phyloP scores from a whole-genome alignment of 1,140 invertebrate species.

The Potamilus streckersoni region DNA sequence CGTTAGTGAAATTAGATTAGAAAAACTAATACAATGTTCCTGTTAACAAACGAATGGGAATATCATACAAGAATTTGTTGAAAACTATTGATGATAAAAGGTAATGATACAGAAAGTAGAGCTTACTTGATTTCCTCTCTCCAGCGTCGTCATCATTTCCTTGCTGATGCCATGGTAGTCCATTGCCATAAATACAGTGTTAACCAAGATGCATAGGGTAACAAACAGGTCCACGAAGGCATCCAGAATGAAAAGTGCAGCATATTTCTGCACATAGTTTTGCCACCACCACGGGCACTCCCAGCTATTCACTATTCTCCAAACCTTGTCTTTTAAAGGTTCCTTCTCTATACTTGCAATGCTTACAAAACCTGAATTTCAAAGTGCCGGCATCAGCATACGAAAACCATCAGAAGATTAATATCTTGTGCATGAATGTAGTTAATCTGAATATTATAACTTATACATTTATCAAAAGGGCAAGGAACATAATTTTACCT shows the following conservation, averaged over 20 bases:
- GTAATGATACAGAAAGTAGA: neutral
- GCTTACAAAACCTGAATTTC: conserved; percentile 1
- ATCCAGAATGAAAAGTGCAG: conserved; percentile 94
- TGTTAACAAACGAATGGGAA: too few species aligned
- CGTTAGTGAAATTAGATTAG: too few species aligned
- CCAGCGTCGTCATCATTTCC: conserved; percentile 78
- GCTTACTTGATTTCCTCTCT: conserved; percentile 94
- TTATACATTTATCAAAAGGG: too few species aligned
- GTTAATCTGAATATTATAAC: too few species aligned
- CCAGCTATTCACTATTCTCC: conserved; percentile 97
- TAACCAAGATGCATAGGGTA: conserved; percentile 97
- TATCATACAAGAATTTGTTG: too few species aligned
- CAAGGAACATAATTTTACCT: too few species aligned
- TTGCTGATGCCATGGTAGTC: conserved; percentile 91
- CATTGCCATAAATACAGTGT: conserved; percentile 97
- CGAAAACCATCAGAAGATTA: too few species aligned
- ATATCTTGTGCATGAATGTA: too few species aligned
- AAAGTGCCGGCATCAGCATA: too few species aligned
- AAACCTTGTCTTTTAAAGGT: conserved; percentile 65
- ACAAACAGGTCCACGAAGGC: conserved; percentile 98
- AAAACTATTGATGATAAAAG: neutral
- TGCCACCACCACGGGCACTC: conserved; percentile 94
- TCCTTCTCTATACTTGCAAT: conserved; percentile 41
- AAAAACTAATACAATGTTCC: too few species aligned
- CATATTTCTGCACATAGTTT: conserved; percentile 84